Evolutionary conservation across 2,888 invertebrate genomes (phyloP), one percentile per base, ranked within the genome.

Genomic region (Chymomyza amoena): DNA sequence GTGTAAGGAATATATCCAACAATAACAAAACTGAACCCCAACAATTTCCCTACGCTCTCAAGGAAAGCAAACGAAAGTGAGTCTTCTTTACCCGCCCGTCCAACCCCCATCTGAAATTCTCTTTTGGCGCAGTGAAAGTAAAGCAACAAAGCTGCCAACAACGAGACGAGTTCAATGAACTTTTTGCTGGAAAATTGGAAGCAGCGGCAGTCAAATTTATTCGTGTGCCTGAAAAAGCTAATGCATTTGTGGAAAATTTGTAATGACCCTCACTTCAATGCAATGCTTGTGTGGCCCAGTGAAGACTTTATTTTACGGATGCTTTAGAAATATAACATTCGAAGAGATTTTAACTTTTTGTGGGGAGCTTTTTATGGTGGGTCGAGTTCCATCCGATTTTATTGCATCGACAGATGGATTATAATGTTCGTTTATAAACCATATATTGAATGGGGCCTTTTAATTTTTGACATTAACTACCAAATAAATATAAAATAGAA

Each of bases 81-180:
- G 84, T 79, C 76, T 73, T 70, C 65, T 70, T 52, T 57, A 60
- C 52, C 10, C 61, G 16, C 45, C 64, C 50, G 28, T 25, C 18
- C 63, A 20, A 63, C 32, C 28, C 28, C 15, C 15, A 52, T 52
- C 25, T 57, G 72, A 75, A 69, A 56, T 72, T 70, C 13, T 61
- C 67, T 72, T 75, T 79, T 80, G 84, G 77, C 79, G 70, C 65
- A 73, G 69, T 66, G 64, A 63, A 76, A 69, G 81, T 77, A 84
- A 81, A 72, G 78, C 72, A 63, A 45, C 54, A 70, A 56, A 20
- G 61, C 59, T 13, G 32, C 56, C 9, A 64, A 16, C 39, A 36
- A 50, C 57, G 25, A 59, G 54, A 45, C 62, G 70, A 77, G 84
- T 88, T 84, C 87, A 76, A 71, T 84, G 84, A 84, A 84, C 84